phyloP scores from a whole-genome alignment of 1,140 invertebrate species.

The Hesperophylax magnus region DNA sequence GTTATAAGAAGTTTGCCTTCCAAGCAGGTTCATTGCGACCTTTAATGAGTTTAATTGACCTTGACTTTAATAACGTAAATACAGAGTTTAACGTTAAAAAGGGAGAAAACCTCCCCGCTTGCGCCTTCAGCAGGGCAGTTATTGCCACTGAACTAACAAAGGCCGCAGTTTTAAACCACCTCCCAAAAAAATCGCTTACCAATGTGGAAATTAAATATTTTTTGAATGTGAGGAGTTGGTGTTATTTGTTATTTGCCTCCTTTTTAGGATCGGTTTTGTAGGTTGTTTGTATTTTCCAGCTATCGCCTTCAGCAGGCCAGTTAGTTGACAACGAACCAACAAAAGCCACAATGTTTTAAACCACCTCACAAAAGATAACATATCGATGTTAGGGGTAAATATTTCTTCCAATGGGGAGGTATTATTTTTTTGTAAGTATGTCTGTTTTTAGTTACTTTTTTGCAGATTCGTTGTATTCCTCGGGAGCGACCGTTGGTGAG shows the following conservation, averaged over 20 bases:
- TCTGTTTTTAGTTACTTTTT: not conserved
- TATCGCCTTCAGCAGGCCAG: too few relatives aligned
- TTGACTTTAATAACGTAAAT: too few relatives aligned
- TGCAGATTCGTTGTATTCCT: not conserved
- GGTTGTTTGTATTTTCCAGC: too few relatives aligned
- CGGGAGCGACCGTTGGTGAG: not conserved
- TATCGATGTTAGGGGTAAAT: not conserved
- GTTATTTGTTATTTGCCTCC: too few relatives aligned
- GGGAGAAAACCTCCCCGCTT: not conserved
- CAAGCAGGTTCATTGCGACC: too few relatives aligned
- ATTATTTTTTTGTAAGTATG: not conserved
- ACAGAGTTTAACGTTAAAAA: too few relatives aligned
- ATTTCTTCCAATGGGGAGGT: not conserved
- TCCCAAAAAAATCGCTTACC: not conserved
- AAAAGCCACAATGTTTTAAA: not conserved
- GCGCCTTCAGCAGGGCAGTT: not conserved
- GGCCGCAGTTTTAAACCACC: conserved; percentile 37
- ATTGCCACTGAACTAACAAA: conserved; percentile 32
- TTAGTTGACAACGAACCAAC: too few relatives aligned
- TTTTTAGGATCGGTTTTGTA: too few relatives aligned
- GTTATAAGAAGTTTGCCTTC: too few relatives aligned
- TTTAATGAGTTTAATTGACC: too few relatives aligned
- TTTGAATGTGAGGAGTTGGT: not conserved
- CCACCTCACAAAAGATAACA: not conserved
- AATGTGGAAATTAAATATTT: not conserved